Conservation (phyloP, 2,113 vertebrate genomes). For the Clinocottus analis region DNA sequence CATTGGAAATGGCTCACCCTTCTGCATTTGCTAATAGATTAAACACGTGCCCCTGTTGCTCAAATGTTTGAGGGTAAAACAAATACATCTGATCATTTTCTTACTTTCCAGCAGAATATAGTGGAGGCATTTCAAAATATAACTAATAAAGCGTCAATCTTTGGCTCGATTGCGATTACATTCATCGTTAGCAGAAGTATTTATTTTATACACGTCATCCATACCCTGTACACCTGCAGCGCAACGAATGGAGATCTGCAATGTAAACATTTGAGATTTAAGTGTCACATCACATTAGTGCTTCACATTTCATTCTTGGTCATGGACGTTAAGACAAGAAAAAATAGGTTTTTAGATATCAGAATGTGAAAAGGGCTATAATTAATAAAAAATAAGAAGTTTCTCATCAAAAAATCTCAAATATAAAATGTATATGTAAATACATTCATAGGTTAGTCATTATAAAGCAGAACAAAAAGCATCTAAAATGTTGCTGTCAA, state of each 20-base stretch:
- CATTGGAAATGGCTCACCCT: background rate
- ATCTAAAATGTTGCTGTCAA: slow-evolving; percentile 42
- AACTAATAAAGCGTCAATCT: background rate
- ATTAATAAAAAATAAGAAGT: slow-evolving; percentile 41
- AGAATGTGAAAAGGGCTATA: slow-evolving; percentile 25
- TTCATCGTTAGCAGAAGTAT: slow-evolving; percentile 11
- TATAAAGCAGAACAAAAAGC: slow-evolving; percentile 41
- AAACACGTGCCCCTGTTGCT: background rate
- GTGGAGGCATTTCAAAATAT: background rate
- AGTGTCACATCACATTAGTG: slow-evolving; percentile 22
- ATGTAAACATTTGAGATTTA: slow-evolving; percentile 51
- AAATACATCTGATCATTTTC: background rate
- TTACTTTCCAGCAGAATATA: background rate
- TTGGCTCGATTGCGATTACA: slow-evolving; percentile 6
- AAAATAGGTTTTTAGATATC: slow-evolving; percentile 8
- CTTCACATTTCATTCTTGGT: slow-evolving; percentile 18
- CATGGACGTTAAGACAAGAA: slow-evolving; percentile 35
- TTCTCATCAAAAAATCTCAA: slow-evolving; percentile 53
- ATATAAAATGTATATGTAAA: slow-evolving; percentile 61
- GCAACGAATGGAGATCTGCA: slow-evolving; percentile 27
- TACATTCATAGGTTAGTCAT: slow-evolving; percentile 62
- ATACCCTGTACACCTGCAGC: slow-evolving; percentile 12
- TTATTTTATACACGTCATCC: slow-evolving; percentile 43
- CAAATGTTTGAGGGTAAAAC: background rate
- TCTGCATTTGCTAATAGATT: background rate